Conservation (phyloP, 1,140 invertebrate genomes). For the Drosophila pseudoananassae region DNA sequence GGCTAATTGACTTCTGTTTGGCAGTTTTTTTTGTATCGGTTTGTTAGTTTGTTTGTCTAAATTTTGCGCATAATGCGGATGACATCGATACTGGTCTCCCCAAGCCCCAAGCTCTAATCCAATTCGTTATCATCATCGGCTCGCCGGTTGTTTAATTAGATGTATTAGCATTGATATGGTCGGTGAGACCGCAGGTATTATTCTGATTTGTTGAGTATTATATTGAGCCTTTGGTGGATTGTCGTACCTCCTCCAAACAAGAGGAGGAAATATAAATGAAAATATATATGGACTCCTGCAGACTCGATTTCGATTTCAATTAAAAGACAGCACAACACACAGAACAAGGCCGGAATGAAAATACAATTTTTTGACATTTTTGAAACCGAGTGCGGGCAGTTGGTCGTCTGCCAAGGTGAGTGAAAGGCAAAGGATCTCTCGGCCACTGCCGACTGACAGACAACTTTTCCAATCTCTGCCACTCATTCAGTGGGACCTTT, state of each 20-base stretch:
- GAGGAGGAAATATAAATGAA: neutral
- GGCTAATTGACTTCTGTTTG: slow-evolving; percentile 46
- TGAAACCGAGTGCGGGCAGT: slow-evolving; percentile 29
- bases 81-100: neutral
- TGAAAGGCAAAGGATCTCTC: slow-evolving; percentile 19
- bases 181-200: neutral
- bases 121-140: slow-evolving; percentile 14
- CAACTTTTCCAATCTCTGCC: slow-evolving; percentile 35
- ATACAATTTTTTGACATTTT: slow-evolving; percentile 68
- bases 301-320: slow-evolving; percentile 59
- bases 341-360: slow-evolving; percentile 51
- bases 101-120: too few species aligned
- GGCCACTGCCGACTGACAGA: slow-evolving; percentile 10
- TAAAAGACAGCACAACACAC: slow-evolving; percentile 33
- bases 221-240: neutral
- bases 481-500: slow-evolving; percentile 18
- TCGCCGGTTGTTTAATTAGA: slow-evolving; percentile 27
- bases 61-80: slow-evolving; percentile 28
- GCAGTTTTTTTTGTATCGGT: neutral
- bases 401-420: slow-evolving; percentile 20
- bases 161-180: neutral
- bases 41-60: slow-evolving; percentile 18
- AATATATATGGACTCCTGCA: neutral
- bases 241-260: neutral
- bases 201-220: neutral